Evolutionary conservation across 2,888 invertebrate genomes (phyloP), one percentile per base, ranked within the genome.

Genomic region (Unio delphinus): DNA sequence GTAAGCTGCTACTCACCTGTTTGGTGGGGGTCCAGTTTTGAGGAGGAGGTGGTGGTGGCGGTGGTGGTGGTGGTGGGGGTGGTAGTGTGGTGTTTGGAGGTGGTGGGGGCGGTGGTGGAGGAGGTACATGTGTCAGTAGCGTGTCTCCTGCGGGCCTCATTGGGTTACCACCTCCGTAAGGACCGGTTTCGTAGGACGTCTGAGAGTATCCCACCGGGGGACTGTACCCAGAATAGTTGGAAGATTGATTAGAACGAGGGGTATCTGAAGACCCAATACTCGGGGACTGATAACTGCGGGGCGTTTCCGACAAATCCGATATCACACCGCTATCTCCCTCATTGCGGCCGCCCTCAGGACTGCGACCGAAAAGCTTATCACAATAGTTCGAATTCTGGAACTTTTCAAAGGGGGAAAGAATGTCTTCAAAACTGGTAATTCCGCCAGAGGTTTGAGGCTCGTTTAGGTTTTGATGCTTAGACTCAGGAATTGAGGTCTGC

Each of bases 341-440:
- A 28, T 67, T 70, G 59, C 73, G 78, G 65, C 69, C 70, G 63
- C 70, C 71, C 62, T 76, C 78, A 45, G 68, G 69, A 26, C 68
- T 58, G 56, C 77, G 73, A 26, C 74, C 72, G 62, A 78, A 74
- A 55, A 80, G 72, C 69, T 80, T 80, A 68, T 81, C 79, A 71
- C 79, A 81, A 61, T 81, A 81, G 65, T 78, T 78, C 15, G 81
- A 79, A 64, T 76, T 76, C 64, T 80, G 78, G 69, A 81, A 81
- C 64, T 81, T 80, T 68, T 81, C 81, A 69, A 81, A 81, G 62
- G 81, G 81, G 30, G 80, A 80, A 60, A 81, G 67, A 68, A 81
- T 79, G 67, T 81, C 81, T 68, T 81, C 81, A 67, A 81, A 79
- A 68, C 78, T 79, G 67, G 75, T 81, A 18, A 81, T 80, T 64